Conservation (phyloP, 35 echinoderm and acorn worm species). For the Hemicentrotus pulcherrimus region DNA sequence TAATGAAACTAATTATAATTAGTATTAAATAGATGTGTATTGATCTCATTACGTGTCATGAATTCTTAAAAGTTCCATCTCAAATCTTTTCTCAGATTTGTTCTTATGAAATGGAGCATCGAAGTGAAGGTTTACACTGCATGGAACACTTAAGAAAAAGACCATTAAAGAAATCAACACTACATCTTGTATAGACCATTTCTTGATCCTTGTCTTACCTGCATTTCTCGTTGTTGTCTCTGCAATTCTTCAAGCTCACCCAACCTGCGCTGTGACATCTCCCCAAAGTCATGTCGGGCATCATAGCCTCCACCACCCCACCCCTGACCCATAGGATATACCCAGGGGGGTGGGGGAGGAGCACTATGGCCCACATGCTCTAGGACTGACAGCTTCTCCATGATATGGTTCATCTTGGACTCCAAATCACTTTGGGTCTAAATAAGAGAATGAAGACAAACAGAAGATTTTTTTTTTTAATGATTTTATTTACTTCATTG, state of each 20-base stretch:
- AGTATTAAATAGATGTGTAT: background rate
- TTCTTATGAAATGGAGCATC: too few relatives aligned
- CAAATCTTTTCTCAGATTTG: too few relatives aligned
- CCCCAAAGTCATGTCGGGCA: conserved; percentile 64
- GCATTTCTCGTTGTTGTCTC: conserved; percentile 54
- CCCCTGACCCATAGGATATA: conserved; percentile 8
- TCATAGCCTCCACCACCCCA: conserved; percentile 35
- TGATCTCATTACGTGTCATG: too few relatives aligned
- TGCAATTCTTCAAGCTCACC: conserved; percentile 74
- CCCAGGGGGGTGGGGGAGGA: background rate
- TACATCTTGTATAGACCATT: too few relatives aligned
- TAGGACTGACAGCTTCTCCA: conserved; percentile 59
- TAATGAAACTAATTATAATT: background rate
- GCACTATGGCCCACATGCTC: conserved; percentile 36
- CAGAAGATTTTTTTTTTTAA: too few relatives aligned
- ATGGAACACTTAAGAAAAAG: too few relatives aligned
- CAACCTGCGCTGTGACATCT: conserved; percentile 57
- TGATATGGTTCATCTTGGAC: conserved; percentile 59
- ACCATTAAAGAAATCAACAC: too few relatives aligned
- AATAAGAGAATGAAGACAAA: background rate
- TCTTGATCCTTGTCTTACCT: conserved; percentile 16
- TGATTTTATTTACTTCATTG: too few relatives aligned
- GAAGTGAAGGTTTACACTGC: too few relatives aligned
- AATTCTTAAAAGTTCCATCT: too few relatives aligned
- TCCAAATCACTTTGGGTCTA: conserved; percentile 67